Percentiles rank a stretch among this genome's conserved stretches.
Conservation (phyloP, 1,140 invertebrate genomes). For the Theocolax elegans region DNA sequence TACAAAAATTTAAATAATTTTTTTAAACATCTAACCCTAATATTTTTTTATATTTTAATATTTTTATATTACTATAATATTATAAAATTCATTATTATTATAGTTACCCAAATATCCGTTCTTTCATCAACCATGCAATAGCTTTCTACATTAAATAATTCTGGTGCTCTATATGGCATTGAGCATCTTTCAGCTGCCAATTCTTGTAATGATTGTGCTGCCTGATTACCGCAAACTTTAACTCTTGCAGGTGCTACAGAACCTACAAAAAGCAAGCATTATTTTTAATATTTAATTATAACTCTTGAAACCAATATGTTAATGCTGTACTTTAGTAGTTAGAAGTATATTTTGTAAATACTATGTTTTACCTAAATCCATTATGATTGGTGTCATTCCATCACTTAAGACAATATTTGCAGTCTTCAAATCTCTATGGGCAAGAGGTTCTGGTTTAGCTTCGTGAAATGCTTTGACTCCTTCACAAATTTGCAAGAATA, state of each 20-base stretch:
- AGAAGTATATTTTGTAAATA: background rate
- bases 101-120: slow-evolving; percentile 86
- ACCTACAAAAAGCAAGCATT: slow-evolving; percentile 62
- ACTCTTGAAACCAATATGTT: too few species aligned
- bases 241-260: slow-evolving; percentile 81
- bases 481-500: slow-evolving; percentile 82
- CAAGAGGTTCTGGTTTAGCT: slow-evolving; percentile 77
- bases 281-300: too few species aligned
- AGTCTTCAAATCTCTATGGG: slow-evolving; percentile 88
- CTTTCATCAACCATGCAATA: slow-evolving; percentile 84
- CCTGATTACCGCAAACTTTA: slow-evolving; percentile 77
- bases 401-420: slow-evolving; percentile 83
- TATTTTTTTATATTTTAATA: background rate
- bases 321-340: too few species aligned
- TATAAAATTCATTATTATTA: too few species aligned
- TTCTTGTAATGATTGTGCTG: slow-evolving; percentile 83
- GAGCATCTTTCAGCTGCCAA: slow-evolving; percentile 85
- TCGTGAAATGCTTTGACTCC: slow-evolving; percentile 82
- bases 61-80: too few species aligned
- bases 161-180: slow-evolving; percentile 89
- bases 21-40: background rate
- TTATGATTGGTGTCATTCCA: slow-evolving; percentile 79
- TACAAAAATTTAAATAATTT: too few species aligned
- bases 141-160: slow-evolving; percentile 87
- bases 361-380: slow-evolving; percentile 78